Conservation (phyloP, 2,888 invertebrate genomes). For the Nephrocerus scutellatus region DNA sequence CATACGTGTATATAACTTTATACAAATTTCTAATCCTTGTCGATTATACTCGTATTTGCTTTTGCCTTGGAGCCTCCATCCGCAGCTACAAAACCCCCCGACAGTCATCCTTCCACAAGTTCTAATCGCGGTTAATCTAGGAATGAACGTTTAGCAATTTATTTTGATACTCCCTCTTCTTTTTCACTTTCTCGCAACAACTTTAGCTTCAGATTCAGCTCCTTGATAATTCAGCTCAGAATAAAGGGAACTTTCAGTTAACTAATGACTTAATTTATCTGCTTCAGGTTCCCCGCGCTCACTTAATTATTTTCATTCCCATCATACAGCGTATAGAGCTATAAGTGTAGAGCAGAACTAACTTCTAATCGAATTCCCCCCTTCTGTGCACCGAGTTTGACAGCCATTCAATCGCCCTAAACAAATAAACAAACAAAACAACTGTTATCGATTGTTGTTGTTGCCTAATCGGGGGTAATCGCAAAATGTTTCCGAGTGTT, state of each 20-base stretch:
- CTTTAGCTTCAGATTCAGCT: conserved; percentile 25
- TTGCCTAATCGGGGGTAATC: conserved; percentile 24
- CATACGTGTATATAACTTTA: no score
- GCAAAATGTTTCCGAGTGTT: conserved; percentile 22
- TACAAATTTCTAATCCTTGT: conserved; percentile 43
- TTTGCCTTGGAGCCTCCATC: no score
- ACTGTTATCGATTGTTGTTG: no score
- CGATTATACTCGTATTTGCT: conserved; percentile 46
- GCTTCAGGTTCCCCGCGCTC: conserved; percentile 43
- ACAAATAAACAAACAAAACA: no score
- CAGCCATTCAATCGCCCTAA: no score
- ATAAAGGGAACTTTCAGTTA: conserved; percentile 29
- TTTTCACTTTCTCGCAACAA: no score
- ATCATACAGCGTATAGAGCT: conserved; percentile 5
- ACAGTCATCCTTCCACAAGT: conserved; percentile 14
- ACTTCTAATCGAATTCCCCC: no score
- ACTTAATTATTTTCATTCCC: conserved; percentile 35
- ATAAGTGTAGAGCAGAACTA: no score
- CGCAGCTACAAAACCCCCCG: no score
- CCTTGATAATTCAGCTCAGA: background rate
- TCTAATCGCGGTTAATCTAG: conserved; percentile 46
- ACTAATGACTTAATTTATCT: conserved; percentile 50
- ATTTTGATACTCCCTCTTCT: no score
- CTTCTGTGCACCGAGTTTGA: no score
- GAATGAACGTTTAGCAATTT: conserved; percentile 46